These are phyloP conservation scores for Idaea straminata DNA, from an alignment of 2,888 invertebrate species.

Conservation along the genomic window DNA sequence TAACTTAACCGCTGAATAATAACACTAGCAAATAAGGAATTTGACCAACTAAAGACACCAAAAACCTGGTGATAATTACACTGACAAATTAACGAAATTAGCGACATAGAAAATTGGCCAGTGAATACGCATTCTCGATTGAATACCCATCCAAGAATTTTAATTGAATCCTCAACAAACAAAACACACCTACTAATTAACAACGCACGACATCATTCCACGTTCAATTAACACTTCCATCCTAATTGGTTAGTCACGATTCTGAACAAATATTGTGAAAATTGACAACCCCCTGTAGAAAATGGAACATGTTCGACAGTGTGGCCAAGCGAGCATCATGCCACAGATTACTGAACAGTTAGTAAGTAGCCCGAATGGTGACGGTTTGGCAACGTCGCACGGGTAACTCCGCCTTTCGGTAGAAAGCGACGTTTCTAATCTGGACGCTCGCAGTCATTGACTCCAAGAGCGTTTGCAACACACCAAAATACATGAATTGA, in stretches of 20 bases:
- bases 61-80: too few relatives aligned
- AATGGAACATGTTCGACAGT: background rate
- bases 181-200: background rate
- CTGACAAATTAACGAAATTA: too few relatives aligned
- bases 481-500: constrained; percentile 33
- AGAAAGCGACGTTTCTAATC: constrained; percentile 79
- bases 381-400: constrained; percentile 64
- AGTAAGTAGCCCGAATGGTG: constrained; percentile 4
- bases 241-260: constrained; percentile 26
- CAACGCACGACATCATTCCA: background rate
- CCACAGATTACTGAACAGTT: background rate
- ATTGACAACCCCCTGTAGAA: background rate
- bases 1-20: too few relatives aligned
- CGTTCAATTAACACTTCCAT: background rate
- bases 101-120: background rate
- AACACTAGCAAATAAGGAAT: too few relatives aligned
- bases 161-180: background rate
- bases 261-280: constrained; percentile 7
- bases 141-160: background rate
- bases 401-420: constrained; percentile 61
- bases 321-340: background rate
- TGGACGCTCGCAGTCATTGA: constrained; percentile 73
- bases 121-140: too few relatives aligned
- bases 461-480: constrained; percentile 49
- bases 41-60: too few relatives aligned